Base-by-base conservation (phyloP, 2,113 vertebrate genomes). In the Cephalophus harveyi region DNA sequence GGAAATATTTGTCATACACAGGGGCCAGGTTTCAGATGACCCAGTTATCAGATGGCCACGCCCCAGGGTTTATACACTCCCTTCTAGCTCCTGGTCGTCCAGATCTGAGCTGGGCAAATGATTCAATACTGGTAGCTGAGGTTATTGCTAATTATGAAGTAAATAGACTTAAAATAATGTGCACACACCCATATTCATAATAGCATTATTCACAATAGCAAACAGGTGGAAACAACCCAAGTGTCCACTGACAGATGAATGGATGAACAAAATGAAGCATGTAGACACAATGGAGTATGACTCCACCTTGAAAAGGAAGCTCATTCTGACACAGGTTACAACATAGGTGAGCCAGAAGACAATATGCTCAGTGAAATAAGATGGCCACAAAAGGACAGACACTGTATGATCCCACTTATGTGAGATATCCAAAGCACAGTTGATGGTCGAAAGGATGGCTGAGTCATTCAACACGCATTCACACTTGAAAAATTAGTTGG, bases 401-500 rank as follows among this genome's bases (percentile, higher is more conserved):
- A 13, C 15, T 40, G 13, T 28, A 19, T 36, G 52, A 71, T 43
- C 59, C 57, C 3, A 71, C 9, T 43, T 71, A 15, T 4, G 1
- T 48, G 27, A 74, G 46, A 21, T 36, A 52, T 2, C 10, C 78
- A 81, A 33, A 3, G 16, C 10, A 17, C 2, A 0, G 1, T 0
- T 0, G 16, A n/a, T 16, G n/a, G 84, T n/a, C 6, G 5, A 36
- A 19, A 71, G 48, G 36, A 36, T 9, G 13, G 79, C 60, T 12
- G 36, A 17, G 48, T 50, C 55, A 52, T 74, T 64, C 10, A 57
- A 52, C 27, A 76, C 1, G 43, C 9, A 21, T 9, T 27, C 12
- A 33, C 2, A 7, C 27, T 57, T 78, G 17, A 15, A 27, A 74
- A 11, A 55, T 6, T 12, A 6, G 60, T 1, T 25, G 16, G 57